Conservation (phyloP, 2,113 vertebrate genomes). For the Sminthopsis crassicaudata region DNA sequence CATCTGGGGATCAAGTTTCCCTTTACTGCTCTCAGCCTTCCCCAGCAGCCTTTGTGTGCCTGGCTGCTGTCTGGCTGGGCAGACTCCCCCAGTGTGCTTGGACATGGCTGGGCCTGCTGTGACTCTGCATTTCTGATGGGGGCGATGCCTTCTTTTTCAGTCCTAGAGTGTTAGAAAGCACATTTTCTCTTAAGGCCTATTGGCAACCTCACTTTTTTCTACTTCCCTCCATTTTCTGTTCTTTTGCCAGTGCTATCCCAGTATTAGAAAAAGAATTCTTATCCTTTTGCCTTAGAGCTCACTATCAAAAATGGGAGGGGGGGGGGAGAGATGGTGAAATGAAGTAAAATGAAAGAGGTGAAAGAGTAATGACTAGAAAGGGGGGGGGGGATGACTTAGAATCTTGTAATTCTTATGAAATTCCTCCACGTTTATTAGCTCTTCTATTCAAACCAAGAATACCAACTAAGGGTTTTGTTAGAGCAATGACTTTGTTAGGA, state of each 20-base stretch:
- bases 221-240: slow-evolving; percentile 35
- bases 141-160: slow-evolving; percentile 81
- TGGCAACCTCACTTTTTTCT: slow-evolving; percentile 62
- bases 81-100: slow-evolving; percentile 69
- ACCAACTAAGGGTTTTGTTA: not conserved
- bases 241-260: not conserved
- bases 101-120: slow-evolving; percentile 82
- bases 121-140: slow-evolving; percentile 89
- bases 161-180: slow-evolving; percentile 62
- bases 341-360: slow-evolving; percentile 36
- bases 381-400: not conserved
- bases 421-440: not conserved
- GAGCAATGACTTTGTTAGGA: not conserved
- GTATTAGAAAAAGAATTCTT: slow-evolving; percentile 1
- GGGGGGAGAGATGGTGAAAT: slow-evolving; percentile 34
- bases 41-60: slow-evolving; percentile 72
- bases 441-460: not conserved
- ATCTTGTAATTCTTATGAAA: not conserved
- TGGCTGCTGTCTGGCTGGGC: slow-evolving; percentile 66
- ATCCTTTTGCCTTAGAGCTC: slow-evolving; percentile 19
- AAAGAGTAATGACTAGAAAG: slow-evolving; percentile 57
- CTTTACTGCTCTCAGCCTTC: slow-evolving; percentile 26
- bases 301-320: slow-evolving; percentile 36
- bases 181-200: slow-evolving; percentile 49
- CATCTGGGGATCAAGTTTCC: slow-evolving; percentile 60